Evolutionary conservation across 2,797 vertebrate species (phyloP).

Genomic region (Phalanger gymnotis): DNA sequence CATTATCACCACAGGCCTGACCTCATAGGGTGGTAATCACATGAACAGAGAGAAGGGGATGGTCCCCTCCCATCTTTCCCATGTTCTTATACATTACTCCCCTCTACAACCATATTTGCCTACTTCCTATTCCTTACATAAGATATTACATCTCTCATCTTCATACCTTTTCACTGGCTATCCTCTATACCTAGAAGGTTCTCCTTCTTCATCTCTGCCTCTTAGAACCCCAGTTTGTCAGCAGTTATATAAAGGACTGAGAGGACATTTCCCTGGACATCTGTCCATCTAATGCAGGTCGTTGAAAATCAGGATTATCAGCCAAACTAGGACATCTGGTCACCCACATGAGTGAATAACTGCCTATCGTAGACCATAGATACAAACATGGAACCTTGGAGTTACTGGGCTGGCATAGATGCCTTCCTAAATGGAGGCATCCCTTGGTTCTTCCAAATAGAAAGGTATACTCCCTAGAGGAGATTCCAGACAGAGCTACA

Average conservation of each 20-base stretch:
- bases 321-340: not conserved
- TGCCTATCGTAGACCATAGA: not conserved
- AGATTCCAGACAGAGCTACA: not conserved
- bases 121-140: not conserved
- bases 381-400: not conserved
- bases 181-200: not conserved
- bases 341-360: not conserved
- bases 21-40: not conserved
- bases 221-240: not conserved
- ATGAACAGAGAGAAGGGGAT: not conserved
- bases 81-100: not conserved
- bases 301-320: slow-evolving; percentile 30
- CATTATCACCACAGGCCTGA: too few species aligned
- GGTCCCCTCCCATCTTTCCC: not conserved
- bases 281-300: not conserved
- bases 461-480: not conserved
- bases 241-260: not conserved
- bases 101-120: not conserved
- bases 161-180: not conserved
- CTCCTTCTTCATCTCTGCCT: not conserved
- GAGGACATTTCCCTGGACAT: slow-evolving; percentile 7
- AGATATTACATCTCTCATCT: not conserved
- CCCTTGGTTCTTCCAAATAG: not conserved
- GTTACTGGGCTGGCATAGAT: not conserved
- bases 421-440: not conserved